Evolutionary conservation across 2,888 invertebrate species (phyloP).

Genomic region (Zelleria hepariella): DNA sequence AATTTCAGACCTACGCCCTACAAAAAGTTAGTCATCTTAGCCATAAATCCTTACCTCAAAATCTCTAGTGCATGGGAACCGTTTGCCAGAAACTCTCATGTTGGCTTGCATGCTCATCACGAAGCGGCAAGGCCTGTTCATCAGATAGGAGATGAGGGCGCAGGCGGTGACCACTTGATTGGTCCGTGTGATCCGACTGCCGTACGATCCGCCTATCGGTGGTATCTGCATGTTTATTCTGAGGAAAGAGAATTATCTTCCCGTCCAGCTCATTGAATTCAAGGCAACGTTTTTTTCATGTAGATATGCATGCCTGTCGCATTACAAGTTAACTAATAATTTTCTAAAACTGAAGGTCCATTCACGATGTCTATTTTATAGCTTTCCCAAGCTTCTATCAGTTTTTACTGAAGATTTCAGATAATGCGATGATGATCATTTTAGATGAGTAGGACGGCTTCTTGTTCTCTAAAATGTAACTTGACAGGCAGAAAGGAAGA

Average conservation of each 20-base stretch:
- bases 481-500: too few relatives aligned
- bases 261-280: too few relatives aligned
- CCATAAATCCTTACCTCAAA: slow-evolving; percentile 72
- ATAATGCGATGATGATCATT: too few relatives aligned
- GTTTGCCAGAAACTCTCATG: slow-evolving; percentile 79
- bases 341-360: too few relatives aligned
- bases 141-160: slow-evolving; percentile 76
- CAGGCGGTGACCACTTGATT: slow-evolving; percentile 74
- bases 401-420: too few relatives aligned
- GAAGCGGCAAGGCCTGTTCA: slow-evolving; percentile 79
- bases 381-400: too few relatives aligned
- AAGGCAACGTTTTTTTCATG: not conserved
- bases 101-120: slow-evolving; percentile 79
- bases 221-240: slow-evolving; percentile 38
- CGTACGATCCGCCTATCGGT: slow-evolving; percentile 79
- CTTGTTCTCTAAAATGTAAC: too few relatives aligned
- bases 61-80: slow-evolving; percentile 71
- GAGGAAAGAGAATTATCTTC: slow-evolving; percentile 7
- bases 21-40: too few relatives aligned
- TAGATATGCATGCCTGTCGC: not conserved
- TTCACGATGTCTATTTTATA: too few relatives aligned
- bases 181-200: slow-evolving; percentile 77
- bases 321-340: not conserved
- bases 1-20: too few relatives aligned
- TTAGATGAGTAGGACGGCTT: too few relatives aligned